These are phyloP conservation scores for Actinostola sp. DNA, from an alignment of 92 coral and sea anemone genomes.

Conservation along the genomic window DNA sequence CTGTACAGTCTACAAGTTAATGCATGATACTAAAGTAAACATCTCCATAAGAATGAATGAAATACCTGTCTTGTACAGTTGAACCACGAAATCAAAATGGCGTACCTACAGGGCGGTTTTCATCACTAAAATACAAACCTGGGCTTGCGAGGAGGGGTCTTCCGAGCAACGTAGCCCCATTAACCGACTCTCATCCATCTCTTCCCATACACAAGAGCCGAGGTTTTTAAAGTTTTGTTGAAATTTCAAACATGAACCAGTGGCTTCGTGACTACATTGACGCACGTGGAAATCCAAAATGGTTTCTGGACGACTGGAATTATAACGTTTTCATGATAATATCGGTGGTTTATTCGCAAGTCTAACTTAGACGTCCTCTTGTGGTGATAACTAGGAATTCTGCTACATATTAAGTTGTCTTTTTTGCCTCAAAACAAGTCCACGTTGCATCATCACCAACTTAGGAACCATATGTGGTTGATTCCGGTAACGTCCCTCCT, in stretches of 20 bases:
- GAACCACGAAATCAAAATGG: not conserved
- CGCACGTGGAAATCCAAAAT: slow-evolving; percentile 18
- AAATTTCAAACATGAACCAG: slow-evolving; percentile 3
- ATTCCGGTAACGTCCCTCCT: slow-evolving; percentile 9
- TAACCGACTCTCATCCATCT: slow-evolving; percentile 87
- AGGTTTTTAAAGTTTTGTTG: not conserved
- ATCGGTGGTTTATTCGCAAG: not conserved
- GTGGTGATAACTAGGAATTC: not conserved
- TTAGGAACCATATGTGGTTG: slow-evolving; percentile 11
- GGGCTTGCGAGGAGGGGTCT: slow-evolving; percentile 79
- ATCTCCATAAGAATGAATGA: slow-evolving; percentile 14
- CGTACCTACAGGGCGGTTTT: not conserved
- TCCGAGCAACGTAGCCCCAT: slow-evolving; percentile 84
- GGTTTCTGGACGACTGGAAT: not conserved
- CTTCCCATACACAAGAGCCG: slow-evolving; percentile 18
- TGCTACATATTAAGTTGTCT: slow-evolving; percentile 25
- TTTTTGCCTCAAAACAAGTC: slow-evolving; percentile 41
- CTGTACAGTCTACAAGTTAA: slow-evolving; percentile 68
- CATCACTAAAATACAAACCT: slow-evolving; percentile 45
- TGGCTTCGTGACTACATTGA: slow-evolving; percentile 12
- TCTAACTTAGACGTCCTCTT: slow-evolving; percentile 8
- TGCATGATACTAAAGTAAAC: not conserved
- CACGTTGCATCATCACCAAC: slow-evolving; percentile 50
- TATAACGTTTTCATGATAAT: not conserved
- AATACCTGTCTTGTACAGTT: not conserved